Base-by-base conservation (phyloP, 1,140 invertebrate species). In the Cepaea nemoralis region DNA sequence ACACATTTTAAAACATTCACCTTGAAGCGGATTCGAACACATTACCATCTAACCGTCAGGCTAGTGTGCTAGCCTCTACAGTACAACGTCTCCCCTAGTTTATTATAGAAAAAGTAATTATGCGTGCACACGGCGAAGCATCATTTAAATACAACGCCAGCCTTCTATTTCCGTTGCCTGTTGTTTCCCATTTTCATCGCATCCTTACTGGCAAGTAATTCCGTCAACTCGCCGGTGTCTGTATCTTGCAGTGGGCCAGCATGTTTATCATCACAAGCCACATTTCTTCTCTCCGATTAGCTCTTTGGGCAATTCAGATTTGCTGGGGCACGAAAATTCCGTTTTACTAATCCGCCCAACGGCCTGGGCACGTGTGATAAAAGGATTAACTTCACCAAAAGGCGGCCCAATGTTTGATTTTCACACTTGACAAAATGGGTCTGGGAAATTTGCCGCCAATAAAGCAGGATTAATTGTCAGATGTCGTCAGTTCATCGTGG, bases 401-500 rank as follows among this genome's bases (percentile, higher is more conserved):
- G 50, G n/a, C 50, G n/a, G 50, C 16, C 50, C 3, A 55, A 55
- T 55, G 50, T 55, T 55, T 55, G 50, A 55, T 55, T 55, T 55
- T 55, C 50, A 55, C 50, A 55, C 50, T 55, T 55, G 50, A 55
- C 50, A 55, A 55, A 55, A 24, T 55, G 50, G 50, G 16, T 24
- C 19, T 22, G 8, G 50, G 50, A 55, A 55, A 55, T 55, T 55
- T 55, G 50, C 50, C 22, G 5, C 50, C 50, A 55, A 55, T 55
- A 55, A 55, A 55, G 50, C 50, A 55, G 50, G 50, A 55, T 55
- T 55, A 55, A 55, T 55, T 55, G 50, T 55, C 50, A 55, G 19
- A 24, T 19, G 8, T 55, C 50, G 50, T 14, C 50, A 55, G 8
- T 55, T 55, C 50, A 55, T 22, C 50, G 50, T 55, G 16, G 8